Conservation (phyloP, 2,797 vertebrate genomes). For the Anguilla megastoma region DNA sequence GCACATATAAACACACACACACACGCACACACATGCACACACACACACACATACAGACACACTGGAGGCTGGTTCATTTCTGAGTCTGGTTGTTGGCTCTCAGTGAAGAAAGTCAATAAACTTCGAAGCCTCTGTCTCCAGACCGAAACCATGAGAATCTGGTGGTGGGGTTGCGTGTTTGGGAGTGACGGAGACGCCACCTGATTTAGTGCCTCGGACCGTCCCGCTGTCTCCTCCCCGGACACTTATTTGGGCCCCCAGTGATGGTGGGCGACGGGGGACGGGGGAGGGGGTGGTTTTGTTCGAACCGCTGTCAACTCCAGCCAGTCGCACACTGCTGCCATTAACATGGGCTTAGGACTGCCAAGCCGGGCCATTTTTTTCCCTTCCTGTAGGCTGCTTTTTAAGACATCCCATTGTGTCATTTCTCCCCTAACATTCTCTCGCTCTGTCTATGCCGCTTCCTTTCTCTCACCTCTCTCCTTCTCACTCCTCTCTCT, state of each 20-base stretch:
- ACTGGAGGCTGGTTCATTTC: slow-evolving; percentile 63
- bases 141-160: slow-evolving; percentile 56
- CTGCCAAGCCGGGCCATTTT: slow-evolving; percentile 52
- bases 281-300: slow-evolving; percentile 29
- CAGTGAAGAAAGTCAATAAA: slow-evolving; percentile 59
- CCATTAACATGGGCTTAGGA: slow-evolving; percentile 68
- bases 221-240: slow-evolving; percentile 37
- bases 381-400: neutral
- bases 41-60: neutral
- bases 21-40: neutral
- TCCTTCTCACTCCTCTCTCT: neutral
- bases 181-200: slow-evolving; percentile 27
- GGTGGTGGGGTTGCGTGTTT: slow-evolving; percentile 10
- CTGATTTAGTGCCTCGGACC: slow-evolving; percentile 57
- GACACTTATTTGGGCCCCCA: slow-evolving; percentile 59
- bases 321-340: slow-evolving; percentile 66
- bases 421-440: neutral
- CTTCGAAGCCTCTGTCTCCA: slow-evolving; percentile 59
- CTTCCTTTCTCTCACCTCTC: neutral
- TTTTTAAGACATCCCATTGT: neutral
- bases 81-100: slow-evolving; percentile 58
- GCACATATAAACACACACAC: neutral
- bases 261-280: slow-evolving; percentile 46
- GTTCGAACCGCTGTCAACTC: slow-evolving; percentile 52
- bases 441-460: slow-evolving; percentile 9